Base-by-base conservation (phyloP, 2,888 invertebrate genomes). In the Dendrolimus pini region DNA sequence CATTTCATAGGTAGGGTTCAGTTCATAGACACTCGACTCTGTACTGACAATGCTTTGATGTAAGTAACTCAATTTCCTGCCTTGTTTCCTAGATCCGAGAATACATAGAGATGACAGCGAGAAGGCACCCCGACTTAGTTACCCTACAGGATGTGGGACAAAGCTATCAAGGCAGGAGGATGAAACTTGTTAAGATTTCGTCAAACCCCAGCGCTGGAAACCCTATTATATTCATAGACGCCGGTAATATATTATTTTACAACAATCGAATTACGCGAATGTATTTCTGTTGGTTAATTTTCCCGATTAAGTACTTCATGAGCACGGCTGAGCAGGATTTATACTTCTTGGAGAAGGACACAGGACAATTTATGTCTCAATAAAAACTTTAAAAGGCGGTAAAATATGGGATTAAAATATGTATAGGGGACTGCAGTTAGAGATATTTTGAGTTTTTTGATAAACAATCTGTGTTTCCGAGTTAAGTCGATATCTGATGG, bases 151-250 rank as follows among this genome's bases (percentile, higher is more conserved):
- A 73, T 0, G 77, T 94, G 41, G 94, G 94, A 0, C 77, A 71
- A 54, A 92, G 93, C 56, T 92, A 78, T 65, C 92, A 94, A 75
- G 89, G 91, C 0, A 85, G 93, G 7, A 67, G 73, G 12, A 80
- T 94, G 70, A 85, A 85, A 53, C 82, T 92, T 1, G 83, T 92
- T 30, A 94, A 85, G 64, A 90, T 94, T 65, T 94, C 94, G 0
- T 75, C 80, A 10, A 78, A 91, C 54, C 85, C 81, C 1, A 63
- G 62, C 0, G 84, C 78, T n/a, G 75, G 80, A 6, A 93, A 93
- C 59, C 94, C 94, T 0, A 82, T 89, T 1, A 91, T 94, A 70
- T 89, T 94, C 62, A 76, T 94, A 56, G 94, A 94, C 65, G 94
- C 91, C 68, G 89, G 89, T 88, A 56, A 47, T 10, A 41, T 42